Evolutionary conservation across 2,113 vertebrate genomes (phyloP), one percentile per base, ranked within the genome.

Genomic region (Cinclus cinclus): DNA sequence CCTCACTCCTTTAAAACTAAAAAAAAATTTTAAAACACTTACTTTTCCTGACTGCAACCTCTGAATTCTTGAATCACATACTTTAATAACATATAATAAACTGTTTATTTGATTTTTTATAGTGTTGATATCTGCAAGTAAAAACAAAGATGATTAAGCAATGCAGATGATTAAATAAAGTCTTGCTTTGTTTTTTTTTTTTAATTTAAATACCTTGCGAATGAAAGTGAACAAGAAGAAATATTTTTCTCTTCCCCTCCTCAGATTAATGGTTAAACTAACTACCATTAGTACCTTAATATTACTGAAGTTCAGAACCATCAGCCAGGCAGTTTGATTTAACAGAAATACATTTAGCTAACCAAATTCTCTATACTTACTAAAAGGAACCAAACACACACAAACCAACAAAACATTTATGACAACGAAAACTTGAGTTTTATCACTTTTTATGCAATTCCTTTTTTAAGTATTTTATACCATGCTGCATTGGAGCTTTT

Each of bases 51-150:
- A 99, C 94, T 99, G 98, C 71, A 99, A 98, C 69, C 99, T 98
- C 96, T 99, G 99, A 98, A 99, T 99, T 98, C 99, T 98, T 96
- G 99, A 99, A 97, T 99, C 99, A 98, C 99, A 99, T 97, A 99
- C 98, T 98, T 99, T 99, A 98, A 99, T 99, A 97, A 99, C 99
- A 98, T 99, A 99, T 83, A 99, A 97, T 97, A 99, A 98, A 97
- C 99, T 99, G 98, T 99, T 99, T 96, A 99, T 99, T 98, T 99
- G 99, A 98, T 99, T 99, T 98, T 99, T 99, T 95, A 99, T 99
- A 96, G 98, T 98, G 96, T 99, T 99, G 97, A 99, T 99, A 98
- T 99, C 99, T 99, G 96, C 93, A 96, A 97, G 65, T 20, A 97
- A 97, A 96, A 94, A 20, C 59, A 96, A 70, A 94, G 62, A 96